phyloP scores from a whole-genome alignment of 2,888 invertebrate species.

The Plebejus melissa region DNA sequence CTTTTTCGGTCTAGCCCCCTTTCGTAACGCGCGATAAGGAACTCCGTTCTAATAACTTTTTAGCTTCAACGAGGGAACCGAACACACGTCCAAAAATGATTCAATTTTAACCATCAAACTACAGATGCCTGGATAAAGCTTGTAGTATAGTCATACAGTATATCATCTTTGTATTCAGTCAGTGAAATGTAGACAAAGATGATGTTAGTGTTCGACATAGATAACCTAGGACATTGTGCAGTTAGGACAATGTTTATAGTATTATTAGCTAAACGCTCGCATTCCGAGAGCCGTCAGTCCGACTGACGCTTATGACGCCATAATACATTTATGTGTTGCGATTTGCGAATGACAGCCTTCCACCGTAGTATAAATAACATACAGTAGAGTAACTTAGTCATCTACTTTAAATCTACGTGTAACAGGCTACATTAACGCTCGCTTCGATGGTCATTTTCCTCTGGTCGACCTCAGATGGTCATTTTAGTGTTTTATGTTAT shows the following conservation, averaged over 20 bases:
- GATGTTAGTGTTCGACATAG: slow-evolving; percentile 1
- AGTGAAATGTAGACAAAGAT: not conserved
- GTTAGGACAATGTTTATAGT: slow-evolving; percentile 25
- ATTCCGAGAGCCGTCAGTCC: slow-evolving; percentile 25
- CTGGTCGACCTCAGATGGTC: too few relatives aligned
- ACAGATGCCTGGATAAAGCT: too few relatives aligned
- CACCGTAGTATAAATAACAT: not conserved
- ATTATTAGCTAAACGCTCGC: slow-evolving; percentile 28
- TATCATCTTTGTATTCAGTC: not conserved
- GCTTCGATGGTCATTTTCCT: too few relatives aligned
- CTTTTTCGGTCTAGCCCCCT: too few relatives aligned
- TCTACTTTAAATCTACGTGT: not conserved
- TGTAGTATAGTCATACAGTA: too few relatives aligned
- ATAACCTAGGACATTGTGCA: slow-evolving; percentile 24
- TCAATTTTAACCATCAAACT: too few relatives aligned
- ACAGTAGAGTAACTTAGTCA: not conserved
- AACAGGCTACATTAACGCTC: not conserved
- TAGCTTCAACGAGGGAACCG: too few relatives aligned
- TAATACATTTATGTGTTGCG: slow-evolving; percentile 29
- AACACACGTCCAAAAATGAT: too few relatives aligned
- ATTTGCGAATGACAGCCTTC: slow-evolving; percentile 26
- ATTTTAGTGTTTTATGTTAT: too few relatives aligned
- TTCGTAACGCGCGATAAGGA: too few relatives aligned
- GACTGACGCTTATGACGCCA: slow-evolving; percentile 27
- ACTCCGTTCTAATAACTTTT: too few relatives aligned